Conservation (phyloP, 2,888 invertebrate genomes). For the Hoplodrina blanda region DNA sequence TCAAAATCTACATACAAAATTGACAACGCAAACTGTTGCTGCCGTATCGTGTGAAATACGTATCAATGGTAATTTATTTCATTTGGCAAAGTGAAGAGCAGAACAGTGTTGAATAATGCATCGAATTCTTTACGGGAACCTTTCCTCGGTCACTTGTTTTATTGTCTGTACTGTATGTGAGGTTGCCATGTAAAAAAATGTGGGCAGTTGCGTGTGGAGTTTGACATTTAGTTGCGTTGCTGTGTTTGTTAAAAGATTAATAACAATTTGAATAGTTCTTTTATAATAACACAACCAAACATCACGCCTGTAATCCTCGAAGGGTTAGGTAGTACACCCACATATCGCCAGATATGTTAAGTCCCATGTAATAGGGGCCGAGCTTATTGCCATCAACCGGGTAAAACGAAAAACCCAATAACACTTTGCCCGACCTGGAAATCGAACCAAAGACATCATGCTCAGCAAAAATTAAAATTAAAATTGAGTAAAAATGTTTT, state of each 20-base stretch:
- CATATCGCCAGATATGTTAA: no score
- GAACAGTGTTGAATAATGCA: slow-evolving; percentile 72
- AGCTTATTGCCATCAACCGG: no score
- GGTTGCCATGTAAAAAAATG: slow-evolving; percentile 56
- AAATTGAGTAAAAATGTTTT: not conserved
- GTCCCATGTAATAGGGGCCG: no score
- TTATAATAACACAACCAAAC: not conserved
- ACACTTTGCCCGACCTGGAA: no score
- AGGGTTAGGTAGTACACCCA: no score
- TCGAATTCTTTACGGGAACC: slow-evolving; percentile 64
- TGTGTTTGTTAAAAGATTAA: not conserved
- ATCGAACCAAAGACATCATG: no score
- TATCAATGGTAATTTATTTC: slow-evolving; percentile 78
- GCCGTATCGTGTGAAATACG: slow-evolving; percentile 60
- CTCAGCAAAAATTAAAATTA: no score
- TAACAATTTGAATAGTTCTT: no score
- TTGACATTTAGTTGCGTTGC: slow-evolving; percentile 37
- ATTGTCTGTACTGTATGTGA: slow-evolving; percentile 58
- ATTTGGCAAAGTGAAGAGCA: slow-evolving; percentile 74
- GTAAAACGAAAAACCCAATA: no score
- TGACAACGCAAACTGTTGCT: slow-evolving; percentile 54
- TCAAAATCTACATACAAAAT: slow-evolving; percentile 52
- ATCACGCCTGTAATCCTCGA: no score
- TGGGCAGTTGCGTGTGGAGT: slow-evolving; percentile 16
- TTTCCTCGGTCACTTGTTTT: slow-evolving; percentile 63